These are phyloP conservation scores for Poecilia wingei DNA, from an alignment of 2,797 vertebrate species.

Conservation along the genomic window DNA sequence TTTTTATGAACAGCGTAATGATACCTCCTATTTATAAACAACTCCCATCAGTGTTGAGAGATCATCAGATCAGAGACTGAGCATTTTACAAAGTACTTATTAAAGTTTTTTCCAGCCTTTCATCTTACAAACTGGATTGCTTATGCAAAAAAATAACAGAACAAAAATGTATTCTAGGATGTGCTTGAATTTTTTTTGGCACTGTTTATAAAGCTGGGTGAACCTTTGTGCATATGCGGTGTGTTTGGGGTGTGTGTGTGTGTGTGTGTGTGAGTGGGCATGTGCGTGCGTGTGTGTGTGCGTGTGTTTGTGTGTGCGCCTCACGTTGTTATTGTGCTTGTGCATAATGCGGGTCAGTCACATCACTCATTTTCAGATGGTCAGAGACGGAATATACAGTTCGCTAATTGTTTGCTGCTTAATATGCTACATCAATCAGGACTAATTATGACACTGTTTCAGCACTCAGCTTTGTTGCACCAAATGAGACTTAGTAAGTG, in stretches of 20 bases:
- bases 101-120: slow-evolving; percentile 62
- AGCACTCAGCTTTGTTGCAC: slow-evolving; percentile 57
- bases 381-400: slow-evolving; percentile 77
- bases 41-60: slow-evolving; percentile 17
- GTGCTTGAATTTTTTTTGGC: slow-evolving; percentile 20
- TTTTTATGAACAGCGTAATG: slow-evolving; percentile 3
- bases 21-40: slow-evolving; percentile 30
- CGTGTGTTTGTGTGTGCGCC: background rate
- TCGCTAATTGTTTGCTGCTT: slow-evolving; percentile 87
- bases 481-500: slow-evolving; percentile 49
- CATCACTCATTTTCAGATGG: slow-evolving; percentile 69
- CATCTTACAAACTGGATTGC: slow-evolving; percentile 77
- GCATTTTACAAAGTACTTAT: slow-evolving; percentile 43
- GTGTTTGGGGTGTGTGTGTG: background rate
- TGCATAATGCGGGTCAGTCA: slow-evolving; percentile 54
- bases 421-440: slow-evolving; percentile 92
- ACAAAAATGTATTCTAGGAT: slow-evolving; percentile 57
- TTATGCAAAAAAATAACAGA: slow-evolving; percentile 66
- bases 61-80: slow-evolving; percentile 25
- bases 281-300: too few species aligned
- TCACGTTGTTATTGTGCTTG: slow-evolving; percentile 23
- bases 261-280: background rate
- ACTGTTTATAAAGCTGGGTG: slow-evolving; percentile 9
- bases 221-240: background rate
- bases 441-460: slow-evolving; percentile 87